A percentile compares a stretch with the other conserved stretches of the same genome.
phyloP scores from a whole-genome alignment of 2,797 vertebrate species.

The Lithobates sylvaticus region DNA sequence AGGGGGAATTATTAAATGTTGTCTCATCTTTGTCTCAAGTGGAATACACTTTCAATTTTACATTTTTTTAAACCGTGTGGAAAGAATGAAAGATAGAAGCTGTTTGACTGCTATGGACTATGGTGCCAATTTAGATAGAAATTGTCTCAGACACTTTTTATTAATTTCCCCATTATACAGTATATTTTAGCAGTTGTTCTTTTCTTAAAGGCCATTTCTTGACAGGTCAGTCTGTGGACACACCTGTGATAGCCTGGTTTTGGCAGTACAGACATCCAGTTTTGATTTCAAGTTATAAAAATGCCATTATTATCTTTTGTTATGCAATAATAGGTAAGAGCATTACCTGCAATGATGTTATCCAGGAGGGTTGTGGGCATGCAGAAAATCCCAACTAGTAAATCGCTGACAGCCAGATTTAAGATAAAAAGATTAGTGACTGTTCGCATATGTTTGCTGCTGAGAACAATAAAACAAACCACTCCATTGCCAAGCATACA shows the following conservation, averaged over 20 bases:
- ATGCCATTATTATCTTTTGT: not conserved
- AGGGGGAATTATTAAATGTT: no score
- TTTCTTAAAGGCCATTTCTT: no score
- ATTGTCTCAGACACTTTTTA: no score
- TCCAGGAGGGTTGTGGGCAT: slow-evolving; percentile 94
- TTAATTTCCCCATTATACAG: no score
- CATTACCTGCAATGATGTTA: slow-evolving; percentile 91
- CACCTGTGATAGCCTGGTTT: not conserved
- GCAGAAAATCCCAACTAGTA: slow-evolving; percentile 94
- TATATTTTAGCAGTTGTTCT: no score
- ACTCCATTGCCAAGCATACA: slow-evolving; percentile 90
- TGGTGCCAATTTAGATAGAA: no score
- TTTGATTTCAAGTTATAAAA: not conserved
- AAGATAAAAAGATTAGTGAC: slow-evolving; percentile 94
- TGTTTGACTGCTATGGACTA: no score
- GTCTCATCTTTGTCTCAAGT: no score
- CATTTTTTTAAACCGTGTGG: no score
- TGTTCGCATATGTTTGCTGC: slow-evolving; percentile 87
- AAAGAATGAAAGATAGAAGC: no score
- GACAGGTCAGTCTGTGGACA: not conserved
- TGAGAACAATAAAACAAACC: slow-evolving; percentile 87
- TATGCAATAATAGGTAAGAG: not conserved
- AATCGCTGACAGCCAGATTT: slow-evolving; percentile 90
- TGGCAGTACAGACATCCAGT: not conserved
- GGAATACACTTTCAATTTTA: no score